Evolutionary conservation across 2,888 invertebrate species (phyloP), one percentile per base, ranked within the genome.

Genomic region (Aromia moschata): DNA sequence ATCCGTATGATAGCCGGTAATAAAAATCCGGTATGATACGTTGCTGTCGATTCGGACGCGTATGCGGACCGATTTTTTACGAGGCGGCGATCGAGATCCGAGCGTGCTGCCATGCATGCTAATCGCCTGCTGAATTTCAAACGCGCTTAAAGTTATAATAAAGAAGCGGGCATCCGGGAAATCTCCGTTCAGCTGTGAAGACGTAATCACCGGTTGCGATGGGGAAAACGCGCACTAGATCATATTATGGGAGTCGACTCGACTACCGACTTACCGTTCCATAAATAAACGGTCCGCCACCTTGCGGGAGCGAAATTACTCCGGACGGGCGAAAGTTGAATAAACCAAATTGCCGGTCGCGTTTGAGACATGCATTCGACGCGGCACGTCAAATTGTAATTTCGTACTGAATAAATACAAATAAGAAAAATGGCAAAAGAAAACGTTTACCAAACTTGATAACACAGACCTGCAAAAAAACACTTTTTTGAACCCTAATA

Each of bases 101-200:
- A 58, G 56, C 62, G 64, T 56, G 58, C 62, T 64, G 65, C 60
- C 67, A 68, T 65, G 63, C 62, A 62, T 60, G 65, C 67, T 73
- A 71, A 72, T 72, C 63, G 70, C 66, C 65, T 67, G n/a, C 70
- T 68, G 70, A 72, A 73, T 71, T 71, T 69, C 67, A 68, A 70
- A 69, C 68, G 69, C 68, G 62, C 66, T 67, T 60, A 66, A 62
- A 65, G 66, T 68, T 68, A 71, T 71, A 69, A 72, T 74, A 72
- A 74, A 73, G 70, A 70, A 71, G 68, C 67, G 58, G 49, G 72
- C 68, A 76, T 76, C 76, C 76, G 76, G 76, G 74, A 76, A 75
- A 70, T 74, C 64, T 61, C 67, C 74, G 73, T 71, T 75, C 74
- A 72, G 69, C 69, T 75, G 76, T 74, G 71, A 76, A 76, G 73